Evolutionary conservation across 2,888 invertebrate species (phyloP), one percentile per base, ranked within the genome.

Genomic region (Drepanosiphum platanoidis): DNA sequence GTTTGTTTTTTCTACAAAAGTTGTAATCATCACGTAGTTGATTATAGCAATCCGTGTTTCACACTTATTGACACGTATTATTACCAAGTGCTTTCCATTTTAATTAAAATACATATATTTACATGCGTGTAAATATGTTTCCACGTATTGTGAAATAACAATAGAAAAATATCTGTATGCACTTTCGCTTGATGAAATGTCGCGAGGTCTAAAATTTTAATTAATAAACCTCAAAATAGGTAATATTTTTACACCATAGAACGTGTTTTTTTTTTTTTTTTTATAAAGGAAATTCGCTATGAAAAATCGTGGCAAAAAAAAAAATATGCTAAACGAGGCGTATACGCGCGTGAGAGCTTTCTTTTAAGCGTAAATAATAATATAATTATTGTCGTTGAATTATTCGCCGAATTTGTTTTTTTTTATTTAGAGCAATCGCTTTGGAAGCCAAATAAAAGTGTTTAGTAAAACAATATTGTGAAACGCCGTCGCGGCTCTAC

Each of bases 41-140:
- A 34, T 52, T 58, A 46, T 27, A 52, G 34, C 27, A 58, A n/a
- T 22, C 30, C 30, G 18, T 39, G 30, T 30, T 78, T 22, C 1
- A 61, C 22, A 36, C n/a, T 34, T 71, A 71, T 39, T 32, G 22
- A n/a, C 52, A 75, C 39, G 18, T 64, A 78, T 27, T 5, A 22
- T 11, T 36, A 61, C 0, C 39, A 32, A 75, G 36, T 61, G 36
- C 18, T 34, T 77, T 77, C 9, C 36, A 7, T 77, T 39, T 77
- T 77, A 36, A 77, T 77, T 77, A 39, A 77, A 77, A 61, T 77
- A n/a, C n/a, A n/a, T n/a, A n/a, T n/a, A 27, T 52, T 52, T 18
- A 36, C n/a, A 2, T n/a, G n/a, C n/a, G n/a, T n/a, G n/a, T n/a
- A n/a, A n/a, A n/a, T n/a, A n/a, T n/a, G n/a, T 52, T 52, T 52